Conservation (phyloP, 2,113 vertebrate genomes). For the Hipposideros armiger region DNA sequence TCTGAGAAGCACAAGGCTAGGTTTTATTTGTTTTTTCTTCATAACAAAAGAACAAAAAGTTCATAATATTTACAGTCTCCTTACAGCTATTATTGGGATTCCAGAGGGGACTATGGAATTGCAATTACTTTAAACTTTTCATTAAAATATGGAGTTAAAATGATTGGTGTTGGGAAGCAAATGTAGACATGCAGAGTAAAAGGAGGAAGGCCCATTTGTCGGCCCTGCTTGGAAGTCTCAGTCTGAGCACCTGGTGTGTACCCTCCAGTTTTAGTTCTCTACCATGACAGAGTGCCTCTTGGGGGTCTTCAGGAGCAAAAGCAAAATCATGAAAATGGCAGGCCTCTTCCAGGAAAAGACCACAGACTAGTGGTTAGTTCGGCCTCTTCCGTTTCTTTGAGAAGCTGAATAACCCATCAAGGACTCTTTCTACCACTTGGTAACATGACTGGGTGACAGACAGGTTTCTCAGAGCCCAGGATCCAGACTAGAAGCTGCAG, state of each 20-base stretch:
- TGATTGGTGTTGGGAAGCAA: neutral
- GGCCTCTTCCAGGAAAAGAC: too few species aligned
- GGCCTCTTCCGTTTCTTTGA: neutral
- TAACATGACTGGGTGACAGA: too few species aligned
- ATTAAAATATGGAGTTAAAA: conserved; percentile 14
- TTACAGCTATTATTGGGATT: neutral
- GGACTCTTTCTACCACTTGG: too few species aligned
- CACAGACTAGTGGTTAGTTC: neutral
- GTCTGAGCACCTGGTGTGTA: too few species aligned
- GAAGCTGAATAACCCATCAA: neutral
- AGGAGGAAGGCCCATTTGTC: too few species aligned
- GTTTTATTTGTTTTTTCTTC: neutral
- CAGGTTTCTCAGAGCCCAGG: too few species aligned
- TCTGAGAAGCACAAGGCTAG: neutral
- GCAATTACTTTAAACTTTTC: neutral
- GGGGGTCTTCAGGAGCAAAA: too few species aligned
- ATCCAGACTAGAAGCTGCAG: neutral
- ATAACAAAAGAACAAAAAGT: neutral
- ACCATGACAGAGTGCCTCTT: too few species aligned
- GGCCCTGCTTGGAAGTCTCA: too few species aligned
- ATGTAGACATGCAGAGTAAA: too few species aligned
- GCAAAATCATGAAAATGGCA: too few species aligned
- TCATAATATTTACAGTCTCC: neutral
- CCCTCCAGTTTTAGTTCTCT: too few species aligned
- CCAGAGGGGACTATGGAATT: neutral